Evolutionary conservation across 2,797 vertebrate species (phyloP), one percentile per base, ranked within the genome.

Genomic region (Glossophaga mutica): DNA sequence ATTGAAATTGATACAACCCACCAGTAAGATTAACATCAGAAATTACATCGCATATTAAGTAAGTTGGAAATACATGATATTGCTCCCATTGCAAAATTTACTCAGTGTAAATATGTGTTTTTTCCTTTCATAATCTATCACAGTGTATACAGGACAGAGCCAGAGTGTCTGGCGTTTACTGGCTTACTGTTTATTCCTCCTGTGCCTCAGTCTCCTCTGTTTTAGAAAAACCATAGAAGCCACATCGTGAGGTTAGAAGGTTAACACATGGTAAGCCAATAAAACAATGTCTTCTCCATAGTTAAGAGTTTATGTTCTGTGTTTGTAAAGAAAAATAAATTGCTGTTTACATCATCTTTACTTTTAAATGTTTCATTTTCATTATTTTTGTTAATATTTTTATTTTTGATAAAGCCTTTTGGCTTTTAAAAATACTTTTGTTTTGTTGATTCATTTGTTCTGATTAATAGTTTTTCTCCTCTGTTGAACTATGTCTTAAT

Each of bases 361-460:
- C 10, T 89, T 81, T 87, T 46, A 95, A 86, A 62, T 52, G 55
- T 90, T 24, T 83, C 42, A 46, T 81, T 46, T 34, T 21, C 10
- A 55, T 77, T 62, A 65, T 46, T 89, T 91, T 92, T 92, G 73
- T 87, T 68, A 86, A 44, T 62, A 34, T 62, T 85, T 89, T 94
- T 77, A 87, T 9, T 67, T 70, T n/a, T 29, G 32, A 59, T 37
- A 15, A 32, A 82, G n/a, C 85, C 14, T 46, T 86, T 91, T 87
- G 42, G 11, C 68, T 91, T 83, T 90, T 85, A 68, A 78, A 83
- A 84, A 52, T 76, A 29, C 18, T 42, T 62, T 57, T 52, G 7
- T 50, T 84, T 37, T 32, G 26, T 67, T 87, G 26, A 73, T 46
- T 94, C 24, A 44, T 46, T 76, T 81, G n/a, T 96, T 83, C 65